Conservation (phyloP, 2,113 vertebrate genomes). For the Erythrolamprus reginae region DNA sequence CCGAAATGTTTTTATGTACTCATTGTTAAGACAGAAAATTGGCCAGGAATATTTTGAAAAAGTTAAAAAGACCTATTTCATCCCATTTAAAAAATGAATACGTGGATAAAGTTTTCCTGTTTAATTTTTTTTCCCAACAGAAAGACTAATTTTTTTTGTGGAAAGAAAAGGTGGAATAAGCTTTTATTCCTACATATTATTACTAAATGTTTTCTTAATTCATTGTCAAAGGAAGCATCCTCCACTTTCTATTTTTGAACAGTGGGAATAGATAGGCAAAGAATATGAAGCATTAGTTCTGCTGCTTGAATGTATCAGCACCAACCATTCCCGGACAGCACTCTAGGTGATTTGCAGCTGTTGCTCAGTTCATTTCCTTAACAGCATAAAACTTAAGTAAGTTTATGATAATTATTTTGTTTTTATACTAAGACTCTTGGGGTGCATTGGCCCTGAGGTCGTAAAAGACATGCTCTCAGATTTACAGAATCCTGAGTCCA, state of each 20-base stretch:
- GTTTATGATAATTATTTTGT: not conserved
- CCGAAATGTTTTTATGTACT: too few species aligned
- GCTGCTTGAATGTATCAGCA: slow-evolving; percentile 6
- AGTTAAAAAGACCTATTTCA: not conserved
- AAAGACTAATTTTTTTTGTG: not conserved
- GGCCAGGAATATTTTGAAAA: not conserved
- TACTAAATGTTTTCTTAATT: not conserved
- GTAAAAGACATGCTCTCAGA: not conserved
- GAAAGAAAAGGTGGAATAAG: not conserved
- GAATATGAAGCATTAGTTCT: not conserved
- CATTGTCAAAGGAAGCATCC: not conserved
- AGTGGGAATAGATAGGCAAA: not conserved
- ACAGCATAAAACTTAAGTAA: not conserved
- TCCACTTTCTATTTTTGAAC: not conserved
- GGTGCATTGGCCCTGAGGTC: not conserved
- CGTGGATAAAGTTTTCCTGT: not conserved
- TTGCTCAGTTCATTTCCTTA: not conserved
- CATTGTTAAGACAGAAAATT: not conserved
- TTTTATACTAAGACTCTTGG: not conserved
- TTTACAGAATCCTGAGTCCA: not conserved
- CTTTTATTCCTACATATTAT: not conserved
- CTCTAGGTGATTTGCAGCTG: not conserved
- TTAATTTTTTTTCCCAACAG: not conserved
- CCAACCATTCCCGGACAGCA: slow-evolving; percentile 23
- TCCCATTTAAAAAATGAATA: not conserved